A percentile compares a stretch with the other conserved stretches of the same genome.
Conservation (phyloP, 2,113 vertebrate species). For the Laticauda laticaudata region DNA sequence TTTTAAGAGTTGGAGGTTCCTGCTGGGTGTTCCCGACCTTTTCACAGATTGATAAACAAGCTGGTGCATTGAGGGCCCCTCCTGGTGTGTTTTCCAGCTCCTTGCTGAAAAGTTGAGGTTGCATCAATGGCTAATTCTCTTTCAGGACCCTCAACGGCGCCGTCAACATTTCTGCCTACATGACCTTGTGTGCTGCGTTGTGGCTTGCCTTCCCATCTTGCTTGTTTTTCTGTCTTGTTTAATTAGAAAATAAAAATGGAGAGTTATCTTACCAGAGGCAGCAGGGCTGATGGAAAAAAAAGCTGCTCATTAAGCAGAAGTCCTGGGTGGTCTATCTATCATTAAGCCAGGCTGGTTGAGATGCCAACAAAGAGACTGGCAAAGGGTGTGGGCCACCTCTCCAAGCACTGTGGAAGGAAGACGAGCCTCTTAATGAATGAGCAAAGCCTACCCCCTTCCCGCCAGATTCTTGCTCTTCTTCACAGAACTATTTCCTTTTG, state of each 20-base stretch:
- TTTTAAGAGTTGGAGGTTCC: neutral
- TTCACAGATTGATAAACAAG: neutral
- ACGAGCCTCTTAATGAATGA: neutral
- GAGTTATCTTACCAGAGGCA: neutral
- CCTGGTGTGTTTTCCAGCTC: neutral
- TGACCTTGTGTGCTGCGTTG: neutral
- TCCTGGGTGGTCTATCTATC: neutral
- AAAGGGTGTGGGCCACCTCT: neutral
- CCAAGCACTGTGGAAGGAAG: neutral
- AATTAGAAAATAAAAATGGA: neutral
- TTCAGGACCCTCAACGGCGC: neutral
- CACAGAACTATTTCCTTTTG: neutral
- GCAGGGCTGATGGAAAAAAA: neutral
- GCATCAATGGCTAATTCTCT: neutral
- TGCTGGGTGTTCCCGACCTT: neutral
- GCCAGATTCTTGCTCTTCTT: neutral
- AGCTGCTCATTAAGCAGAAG: neutral
- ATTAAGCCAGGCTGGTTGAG: neutral
- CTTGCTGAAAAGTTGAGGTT: neutral
- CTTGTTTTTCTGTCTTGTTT: neutral
- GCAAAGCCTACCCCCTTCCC: too few relatives aligned
- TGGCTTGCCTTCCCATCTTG: neutral
- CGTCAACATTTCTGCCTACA: too few relatives aligned
- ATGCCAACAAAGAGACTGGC: neutral
- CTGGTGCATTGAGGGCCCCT: too few relatives aligned